Base-by-base conservation (phyloP, 2,113 vertebrate species). In the Perognathus longimembris region DNA sequence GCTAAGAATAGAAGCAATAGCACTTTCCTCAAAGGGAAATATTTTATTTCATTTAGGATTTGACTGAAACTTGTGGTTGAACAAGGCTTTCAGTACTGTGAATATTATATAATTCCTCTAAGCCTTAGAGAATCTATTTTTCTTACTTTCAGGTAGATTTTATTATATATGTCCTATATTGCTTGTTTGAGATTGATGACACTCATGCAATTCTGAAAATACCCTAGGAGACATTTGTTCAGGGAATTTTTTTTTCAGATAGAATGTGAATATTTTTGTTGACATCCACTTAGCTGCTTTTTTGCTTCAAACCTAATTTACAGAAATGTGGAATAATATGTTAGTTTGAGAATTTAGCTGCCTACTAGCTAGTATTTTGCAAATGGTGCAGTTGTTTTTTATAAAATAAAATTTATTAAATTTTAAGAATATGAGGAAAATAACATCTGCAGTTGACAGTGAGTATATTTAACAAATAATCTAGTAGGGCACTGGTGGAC, bases 91-190 rank as follows among this genome's bases (percentile, higher is more conserved):
- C 57, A 82, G 50, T 1, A 17, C 1, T 11, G 30, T 21, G 18
- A 67, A 80, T 84, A 64, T 12, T 70, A 36, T 81, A 42, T 34
- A 73, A 30, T 86, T 92, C 3, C 83, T 79, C 32, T 91, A 71
- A 77, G 30, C 4, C 88, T 79, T 89, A 64, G 50, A 57, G 21
- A 90, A 83, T 21, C 1, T 45, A 20, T 75, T 73, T 34, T 36
- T 61, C 20, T 54, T 38, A 10, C 21, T 54, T 24, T 57, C 32
- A 34, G 3, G 32, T 66, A 83, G 24, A 76, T 40, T 95, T 76
- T 45, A 36, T 93, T 84, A 89, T 71, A 69, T 95, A 84, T 76
- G 42, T 76, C 26, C 77, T 45, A 70, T n/a, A 91, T 69, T 86
- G 26, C 24, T 88, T 64, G 7, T 61, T 89, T 76, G 63, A 93